Base-by-base conservation (phyloP, 2,888 invertebrate genomes). In the Timandra comae region DNA sequence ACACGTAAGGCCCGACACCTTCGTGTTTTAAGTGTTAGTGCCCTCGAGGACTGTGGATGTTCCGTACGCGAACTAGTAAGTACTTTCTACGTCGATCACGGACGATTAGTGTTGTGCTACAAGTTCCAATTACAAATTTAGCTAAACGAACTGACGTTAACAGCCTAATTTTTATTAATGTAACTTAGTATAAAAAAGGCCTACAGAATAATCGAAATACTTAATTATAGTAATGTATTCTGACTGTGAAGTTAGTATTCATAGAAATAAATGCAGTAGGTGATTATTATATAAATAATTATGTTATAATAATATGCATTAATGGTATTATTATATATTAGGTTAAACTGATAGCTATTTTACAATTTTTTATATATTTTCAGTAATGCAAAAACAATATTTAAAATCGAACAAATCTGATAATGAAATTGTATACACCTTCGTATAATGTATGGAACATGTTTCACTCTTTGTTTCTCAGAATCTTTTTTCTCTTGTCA, bases 331-430 rank as follows among this genome's bases (percentile, higher is more conserved):
- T 24, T 24, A 76, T n/a, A n/a, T n/a, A n/a, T 70, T 82, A 82
- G 80, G 79, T 82, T 84, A 64, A 16, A 79, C 81, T 73, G 69
- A 60, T 82, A 82, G 81, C 70, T 67, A 69, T 79, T 78, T 76
- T 70, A 65, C 65, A 63, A 72, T 72, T 81, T 72, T 81, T 78
- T 24, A 24, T 81, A 81, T 82, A 80, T 82, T 63, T 82, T 79
- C 74, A 80, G 72, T 45, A 51, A 16, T 6, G 16, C 16, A 16
- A 16, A 47, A 16, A 16, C 16, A 16, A n/a, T n/a, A n/a, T n/a
- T n/a, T n/a, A n/a, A n/a, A n/a, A n/a, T n/a, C n/a, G n/a, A n/a
- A n/a, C n/a, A n/a, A n/a, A n/a, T n/a, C n/a, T n/a, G n/a, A n/a
- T n/a, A n/a, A n/a, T n/a, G n/a, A n/a, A n/a, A n/a, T n/a, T n/a